Evolutionary conservation across 2,113 vertebrate species (phyloP).

Genomic region (Apistogramma diplotaenia): DNA sequence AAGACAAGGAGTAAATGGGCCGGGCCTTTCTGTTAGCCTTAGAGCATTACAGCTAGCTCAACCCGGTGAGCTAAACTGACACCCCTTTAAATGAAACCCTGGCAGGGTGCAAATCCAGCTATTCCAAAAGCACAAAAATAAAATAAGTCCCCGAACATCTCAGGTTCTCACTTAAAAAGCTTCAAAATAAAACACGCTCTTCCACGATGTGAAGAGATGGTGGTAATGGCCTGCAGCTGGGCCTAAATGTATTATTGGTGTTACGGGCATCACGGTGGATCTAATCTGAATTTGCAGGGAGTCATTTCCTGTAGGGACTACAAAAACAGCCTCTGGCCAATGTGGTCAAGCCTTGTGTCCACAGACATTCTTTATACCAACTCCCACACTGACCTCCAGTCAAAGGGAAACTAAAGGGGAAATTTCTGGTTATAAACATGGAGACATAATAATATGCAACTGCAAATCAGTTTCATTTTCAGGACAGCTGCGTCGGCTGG

Average conservation of each 20-base stretch:
- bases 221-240: constrained; percentile 38
- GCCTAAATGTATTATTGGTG: constrained; percentile 23
- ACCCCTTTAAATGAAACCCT: not conserved
- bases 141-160: not conserved
- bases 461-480: not conserved
- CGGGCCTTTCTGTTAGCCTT: too few relatives aligned
- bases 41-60: too few relatives aligned
- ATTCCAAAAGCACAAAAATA: not conserved
- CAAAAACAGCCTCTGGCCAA: constrained; percentile 41
- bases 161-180: not conserved
- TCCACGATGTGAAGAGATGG: constrained; percentile 12
- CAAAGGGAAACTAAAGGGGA: constrained; percentile 37
- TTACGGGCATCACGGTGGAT: constrained; percentile 19
- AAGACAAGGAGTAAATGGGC: too few relatives aligned
- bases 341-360: constrained; percentile 48
- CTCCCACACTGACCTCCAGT: constrained; percentile 53
- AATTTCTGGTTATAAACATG: constrained; percentile 28
- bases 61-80: too few relatives aligned
- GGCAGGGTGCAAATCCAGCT: not conserved
- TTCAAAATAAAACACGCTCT: not conserved
- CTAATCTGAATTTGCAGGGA: constrained; percentile 50
- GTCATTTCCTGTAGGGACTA: constrained; percentile 68
- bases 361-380: constrained; percentile 47
- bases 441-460: constrained; percentile 6
- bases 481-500: not conserved